A percentile compares a stretch with the other conserved stretches of the same genome.
Evolutionary conservation across 1,140 invertebrate genomes (phyloP).

Genomic region (Melitaea cinxia): DNA sequence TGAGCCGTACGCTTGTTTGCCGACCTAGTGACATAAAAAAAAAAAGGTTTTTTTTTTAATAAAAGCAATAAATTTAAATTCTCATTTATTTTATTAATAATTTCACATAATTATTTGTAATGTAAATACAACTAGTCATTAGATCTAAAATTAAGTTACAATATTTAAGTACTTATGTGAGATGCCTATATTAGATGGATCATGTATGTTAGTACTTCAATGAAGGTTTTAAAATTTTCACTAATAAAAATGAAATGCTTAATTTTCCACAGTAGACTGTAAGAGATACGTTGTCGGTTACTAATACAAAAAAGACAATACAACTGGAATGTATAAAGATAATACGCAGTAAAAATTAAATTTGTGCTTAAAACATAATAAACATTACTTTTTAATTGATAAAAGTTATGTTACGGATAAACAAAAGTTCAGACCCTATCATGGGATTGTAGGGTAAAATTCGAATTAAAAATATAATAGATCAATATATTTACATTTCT

Average conservation of each 20-base stretch:
- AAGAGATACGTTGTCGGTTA: constrained; percentile 11
- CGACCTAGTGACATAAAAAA: too few species aligned
- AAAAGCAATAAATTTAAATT: constrained; percentile 32
- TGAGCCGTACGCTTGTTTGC: too few species aligned
- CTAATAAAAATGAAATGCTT: not conserved
- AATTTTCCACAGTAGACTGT: too few species aligned
- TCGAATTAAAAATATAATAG: not conserved
- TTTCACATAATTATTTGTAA: constrained; percentile 38
- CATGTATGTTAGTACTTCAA: constrained; percentile 11
- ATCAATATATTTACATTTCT: not conserved
- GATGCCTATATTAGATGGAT: constrained; percentile 22
- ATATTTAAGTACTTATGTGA: constrained; percentile 42
- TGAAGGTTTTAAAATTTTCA: not conserved
- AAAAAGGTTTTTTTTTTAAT: not conserved
- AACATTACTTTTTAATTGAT: too few species aligned
- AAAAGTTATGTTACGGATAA: not conserved
- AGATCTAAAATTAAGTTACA: constrained; percentile 40
- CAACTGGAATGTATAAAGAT: constrained; percentile 5
- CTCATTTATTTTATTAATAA: constrained; percentile 43
- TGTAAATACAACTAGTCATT: constrained; percentile 36
- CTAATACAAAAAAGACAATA: not conserved
- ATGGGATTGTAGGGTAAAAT: not conserved
- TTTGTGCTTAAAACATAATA: constrained; percentile 6
- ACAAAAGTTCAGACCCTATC: not conserved
- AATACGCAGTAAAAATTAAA: not conserved